A percentile compares a stretch with the other conserved stretches of the same genome.
These are phyloP conservation scores for Parazoanthus darwini DNA, from an alignment of 92 coral and sea anemone genomes.

Conservation along the genomic window DNA sequence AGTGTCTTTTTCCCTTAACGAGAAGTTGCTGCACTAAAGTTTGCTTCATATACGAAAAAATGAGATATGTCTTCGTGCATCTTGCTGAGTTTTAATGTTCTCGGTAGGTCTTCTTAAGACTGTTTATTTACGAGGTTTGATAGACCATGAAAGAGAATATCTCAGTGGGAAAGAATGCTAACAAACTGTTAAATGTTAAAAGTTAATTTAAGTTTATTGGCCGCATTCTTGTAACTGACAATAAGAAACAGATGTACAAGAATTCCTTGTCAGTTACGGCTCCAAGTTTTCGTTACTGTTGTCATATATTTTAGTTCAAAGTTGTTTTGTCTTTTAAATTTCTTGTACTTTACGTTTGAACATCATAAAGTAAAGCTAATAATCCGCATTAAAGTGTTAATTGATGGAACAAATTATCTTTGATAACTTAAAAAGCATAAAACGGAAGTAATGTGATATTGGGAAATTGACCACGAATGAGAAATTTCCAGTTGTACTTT, in stretches of 20 bases:
- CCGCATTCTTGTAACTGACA: conserved; percentile 16
- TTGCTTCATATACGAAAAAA: neutral
- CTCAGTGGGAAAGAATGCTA: conserved; percentile 33
- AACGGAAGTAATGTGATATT: neutral
- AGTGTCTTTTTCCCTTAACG: neutral
- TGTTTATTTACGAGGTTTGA: conserved; percentile 17
- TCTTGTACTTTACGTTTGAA: neutral
- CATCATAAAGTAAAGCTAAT: neutral
- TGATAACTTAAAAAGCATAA: neutral
- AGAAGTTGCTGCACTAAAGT: neutral
- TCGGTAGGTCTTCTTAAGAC: neutral
- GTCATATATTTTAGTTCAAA: conserved; percentile 13
- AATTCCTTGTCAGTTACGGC: conserved; percentile 10
- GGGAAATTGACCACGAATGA: neutral
- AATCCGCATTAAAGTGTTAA: conserved; percentile 20
- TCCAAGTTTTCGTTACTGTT: conserved; percentile 32
- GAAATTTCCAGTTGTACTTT: neutral
- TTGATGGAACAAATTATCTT: conserved; percentile 10
- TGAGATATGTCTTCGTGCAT: neutral
- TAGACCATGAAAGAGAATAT: conserved; percentile 8
- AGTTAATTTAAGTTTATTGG: conserved; percentile 37
- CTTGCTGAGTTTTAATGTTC: neutral
- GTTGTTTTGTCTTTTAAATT: conserved; percentile 7
- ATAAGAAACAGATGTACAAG: conserved; percentile 38
- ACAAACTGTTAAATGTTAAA: conserved; percentile 42